A percentile compares a stretch with the other conserved stretches of the same genome.
These are phyloP conservation scores for Mylabris sibirica DNA, from an alignment of 2,888 invertebrate species.

Conservation along the genomic window DNA sequence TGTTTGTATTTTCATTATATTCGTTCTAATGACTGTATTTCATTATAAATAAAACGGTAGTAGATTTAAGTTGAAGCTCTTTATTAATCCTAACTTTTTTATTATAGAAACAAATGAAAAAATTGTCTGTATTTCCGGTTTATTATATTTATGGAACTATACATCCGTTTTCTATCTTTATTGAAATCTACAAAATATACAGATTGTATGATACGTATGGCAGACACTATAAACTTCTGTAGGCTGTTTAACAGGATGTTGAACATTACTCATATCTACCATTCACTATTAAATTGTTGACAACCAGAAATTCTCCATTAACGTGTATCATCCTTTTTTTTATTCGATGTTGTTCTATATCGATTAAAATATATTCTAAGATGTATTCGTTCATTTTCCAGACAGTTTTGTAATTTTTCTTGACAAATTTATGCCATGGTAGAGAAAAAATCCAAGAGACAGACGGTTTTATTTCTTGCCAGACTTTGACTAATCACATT, in stretches of 20 bases:
- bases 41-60: neutral
- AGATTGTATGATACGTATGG: neutral
- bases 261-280: conserved; percentile 31
- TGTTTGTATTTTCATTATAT: neutral
- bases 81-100: neutral
- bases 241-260: conserved; percentile 24
- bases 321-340: conserved; percentile 12
- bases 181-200: neutral
- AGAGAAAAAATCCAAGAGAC: neutral
- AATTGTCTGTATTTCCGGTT: neutral
- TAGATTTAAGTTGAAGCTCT: neutral
- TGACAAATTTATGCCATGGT: neutral
- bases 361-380: neutral
- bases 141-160: neutral
- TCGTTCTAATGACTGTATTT: neutral
- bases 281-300: conserved; percentile 26
- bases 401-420: neutral
- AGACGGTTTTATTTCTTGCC: conserved; percentile 8
- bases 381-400: neutral
- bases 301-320: conserved; percentile 27
- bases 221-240: conserved; percentile 25
- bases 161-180: neutral
- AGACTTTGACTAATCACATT: conserved; percentile 26
- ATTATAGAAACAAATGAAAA: neutral
- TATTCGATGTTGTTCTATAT: conserved; percentile 11